Conservation (phyloP, 1,140 invertebrate genomes). For the Ceratina japonica region DNA sequence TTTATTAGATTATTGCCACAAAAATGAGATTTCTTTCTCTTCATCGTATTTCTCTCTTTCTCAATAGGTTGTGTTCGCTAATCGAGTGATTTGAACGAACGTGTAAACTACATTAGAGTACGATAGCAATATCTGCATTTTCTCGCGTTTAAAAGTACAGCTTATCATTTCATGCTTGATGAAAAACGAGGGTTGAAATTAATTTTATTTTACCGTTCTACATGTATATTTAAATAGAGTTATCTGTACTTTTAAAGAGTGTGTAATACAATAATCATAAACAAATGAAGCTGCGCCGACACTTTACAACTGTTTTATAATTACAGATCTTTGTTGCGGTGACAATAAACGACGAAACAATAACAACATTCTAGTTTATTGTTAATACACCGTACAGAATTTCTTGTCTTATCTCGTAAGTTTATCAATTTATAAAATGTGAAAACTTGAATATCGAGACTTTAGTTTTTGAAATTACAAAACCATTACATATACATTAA, state of each 20-base stretch:
- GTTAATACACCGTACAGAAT: constrained; percentile 7
- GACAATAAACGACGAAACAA: background rate
- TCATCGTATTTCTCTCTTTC: background rate
- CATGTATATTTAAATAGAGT: background rate
- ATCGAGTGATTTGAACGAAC: background rate
- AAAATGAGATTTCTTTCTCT: constrained; percentile 6
- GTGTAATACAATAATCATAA: background rate
- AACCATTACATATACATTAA: background rate
- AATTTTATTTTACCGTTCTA: background rate
- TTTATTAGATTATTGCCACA: constrained; percentile 35
- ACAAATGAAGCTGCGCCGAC: background rate
- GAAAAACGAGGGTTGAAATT: background rate
- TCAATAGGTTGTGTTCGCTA: background rate
- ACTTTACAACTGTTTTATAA: background rate
- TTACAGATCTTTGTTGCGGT: background rate
- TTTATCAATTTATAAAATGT: constrained; percentile 41
- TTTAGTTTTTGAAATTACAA: constrained; percentile 19
- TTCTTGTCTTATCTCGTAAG: constrained; percentile 34
- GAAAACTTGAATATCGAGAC: background rate
- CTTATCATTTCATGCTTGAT: background rate
- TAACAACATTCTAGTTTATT: constrained; percentile 2
- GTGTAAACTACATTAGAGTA: background rate
- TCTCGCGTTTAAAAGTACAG: constrained; percentile 20
- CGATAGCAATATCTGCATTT: background rate
- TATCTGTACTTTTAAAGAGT: constrained; percentile 9